Percentiles rank a stretch among this genome's conserved stretches.
phyloP scores from a whole-genome alignment of 2,797 vertebrate species.

The Meriones psammophilus region DNA sequence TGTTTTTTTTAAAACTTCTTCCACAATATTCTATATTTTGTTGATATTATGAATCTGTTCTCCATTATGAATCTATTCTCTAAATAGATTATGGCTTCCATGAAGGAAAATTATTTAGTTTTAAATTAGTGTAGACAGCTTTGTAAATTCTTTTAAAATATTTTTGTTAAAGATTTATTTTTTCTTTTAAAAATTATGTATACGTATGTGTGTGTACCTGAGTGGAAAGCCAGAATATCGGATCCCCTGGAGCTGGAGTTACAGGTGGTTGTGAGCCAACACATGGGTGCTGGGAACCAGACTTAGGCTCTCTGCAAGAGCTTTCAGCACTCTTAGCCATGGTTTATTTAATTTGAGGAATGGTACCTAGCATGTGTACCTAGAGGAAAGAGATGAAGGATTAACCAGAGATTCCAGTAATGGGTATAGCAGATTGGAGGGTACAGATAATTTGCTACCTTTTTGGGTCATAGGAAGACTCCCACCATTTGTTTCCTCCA shows the following conservation, averaged over 20 bases:
- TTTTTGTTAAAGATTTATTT: neutral
- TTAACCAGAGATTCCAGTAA: neutral
- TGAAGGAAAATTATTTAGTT: constrained; percentile 49
- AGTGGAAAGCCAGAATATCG: too few species aligned
- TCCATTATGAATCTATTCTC: neutral
- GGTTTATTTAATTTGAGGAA: neutral
- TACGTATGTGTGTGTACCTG: neutral
- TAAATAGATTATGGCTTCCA: neutral
- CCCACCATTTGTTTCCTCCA: neutral
- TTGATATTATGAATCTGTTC: constrained; percentile 2
- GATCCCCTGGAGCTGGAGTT: neutral
- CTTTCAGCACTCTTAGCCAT: neutral
- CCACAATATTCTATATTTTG: neutral
- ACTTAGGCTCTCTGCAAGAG: neutral
- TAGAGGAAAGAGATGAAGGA: neutral
- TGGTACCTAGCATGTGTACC: neutral
- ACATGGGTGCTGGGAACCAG: neutral
- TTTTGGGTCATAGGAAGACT: neutral
- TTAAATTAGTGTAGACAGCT: constrained; percentile 9
- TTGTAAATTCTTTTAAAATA: constrained; percentile 41
- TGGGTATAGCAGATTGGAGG: too few species aligned
- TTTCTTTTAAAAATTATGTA: neutral
- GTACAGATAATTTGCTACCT: neutral
- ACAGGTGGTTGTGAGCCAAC: neutral
- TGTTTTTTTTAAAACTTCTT: neutral